Evolutionary conservation across 2,888 invertebrate genomes (phyloP), one percentile per base, ranked within the genome.

Genomic region (Drosophila greeni): DNA sequence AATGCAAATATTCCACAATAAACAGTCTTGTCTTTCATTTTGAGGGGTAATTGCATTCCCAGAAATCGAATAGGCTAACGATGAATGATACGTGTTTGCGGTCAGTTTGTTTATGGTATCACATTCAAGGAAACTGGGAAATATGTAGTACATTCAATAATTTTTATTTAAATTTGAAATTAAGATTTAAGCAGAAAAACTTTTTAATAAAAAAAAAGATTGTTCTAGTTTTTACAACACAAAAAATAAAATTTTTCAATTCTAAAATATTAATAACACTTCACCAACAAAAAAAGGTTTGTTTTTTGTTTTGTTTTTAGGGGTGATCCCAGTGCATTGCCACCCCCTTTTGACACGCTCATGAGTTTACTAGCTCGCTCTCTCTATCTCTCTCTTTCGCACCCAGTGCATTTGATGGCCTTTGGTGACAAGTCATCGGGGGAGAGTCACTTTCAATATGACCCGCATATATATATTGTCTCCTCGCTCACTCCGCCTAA

Each of bases 351-450:
- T 11, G n/a, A 20, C 26, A 51, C 9, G 36, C 29, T 36, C 8
- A 4, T 36, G 51, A 51, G 12, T 14, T 48, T 12, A 16, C 36
- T 18, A 18, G 14, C 55, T 33, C 33, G 26, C 57, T 57, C 6
- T 40, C 23, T 36, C 34, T 11, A 16, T 16, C 34, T 34, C 31
- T 31, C 31, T 57, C 57, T 40, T 6, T 54, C 24, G 8, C 37
- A 16, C 49, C 18, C 48, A 48, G 5, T 48, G 54, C 48, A 57
- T 23, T 31, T 24, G 14, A 24, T 39, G 53, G 31, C 26, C 45
- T 18, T 40, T 7, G 55, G 57, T 23, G 56, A 34, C 40, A 58
- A 26, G 42, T 58, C 56, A 53, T 16, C 31, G 39, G 24, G 33
- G 54, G 24, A 40, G 18, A 52, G 24, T 18, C 33, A 57, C 45